phyloP scores from a whole-genome alignment of 23 tunicate genomes.

The Phallusia fumigata region DNA sequence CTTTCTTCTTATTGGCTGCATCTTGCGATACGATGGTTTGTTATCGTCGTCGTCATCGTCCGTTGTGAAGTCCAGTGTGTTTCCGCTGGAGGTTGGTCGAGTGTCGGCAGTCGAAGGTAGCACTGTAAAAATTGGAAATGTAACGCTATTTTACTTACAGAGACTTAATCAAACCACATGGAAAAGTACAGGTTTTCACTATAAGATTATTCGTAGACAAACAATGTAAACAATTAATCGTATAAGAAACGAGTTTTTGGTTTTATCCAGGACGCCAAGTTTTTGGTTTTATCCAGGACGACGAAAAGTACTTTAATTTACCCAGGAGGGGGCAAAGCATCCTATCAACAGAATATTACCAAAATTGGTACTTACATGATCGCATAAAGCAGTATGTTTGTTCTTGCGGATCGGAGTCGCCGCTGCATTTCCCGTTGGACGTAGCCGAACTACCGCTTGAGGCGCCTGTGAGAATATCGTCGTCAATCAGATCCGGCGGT shows the following conservation, averaged over 20 bases:
- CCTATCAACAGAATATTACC: too few species aligned
- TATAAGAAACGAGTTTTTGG: too few species aligned
- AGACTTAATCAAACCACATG: too few species aligned
- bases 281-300: too few species aligned
- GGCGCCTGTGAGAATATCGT: background rate
- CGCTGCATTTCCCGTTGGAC: background rate
- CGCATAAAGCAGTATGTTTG: background rate
- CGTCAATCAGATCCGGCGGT: background rate
- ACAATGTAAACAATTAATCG: too few species aligned
- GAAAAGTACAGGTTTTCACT: too few species aligned
- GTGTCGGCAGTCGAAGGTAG: background rate
- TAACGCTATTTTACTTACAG: too few species aligned
- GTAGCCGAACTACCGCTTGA: background rate
- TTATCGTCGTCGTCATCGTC: conserved; percentile 17
- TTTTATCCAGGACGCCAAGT: too few species aligned
- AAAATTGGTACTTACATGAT: background rate
- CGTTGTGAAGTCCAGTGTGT: background rate
- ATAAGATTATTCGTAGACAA: too few species aligned
- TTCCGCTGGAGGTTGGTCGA: background rate
- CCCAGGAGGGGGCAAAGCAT: too few species aligned
- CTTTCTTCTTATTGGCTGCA: background rate
- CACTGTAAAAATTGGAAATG: background rate
- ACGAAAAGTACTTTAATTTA: too few species aligned
- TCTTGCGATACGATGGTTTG: background rate
- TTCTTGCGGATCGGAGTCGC: background rate